Percentiles rank a stretch among this genome's conserved stretches.
Conservation (phyloP, 2,113 vertebrate genomes). For the Maccullochella peelii region DNA sequence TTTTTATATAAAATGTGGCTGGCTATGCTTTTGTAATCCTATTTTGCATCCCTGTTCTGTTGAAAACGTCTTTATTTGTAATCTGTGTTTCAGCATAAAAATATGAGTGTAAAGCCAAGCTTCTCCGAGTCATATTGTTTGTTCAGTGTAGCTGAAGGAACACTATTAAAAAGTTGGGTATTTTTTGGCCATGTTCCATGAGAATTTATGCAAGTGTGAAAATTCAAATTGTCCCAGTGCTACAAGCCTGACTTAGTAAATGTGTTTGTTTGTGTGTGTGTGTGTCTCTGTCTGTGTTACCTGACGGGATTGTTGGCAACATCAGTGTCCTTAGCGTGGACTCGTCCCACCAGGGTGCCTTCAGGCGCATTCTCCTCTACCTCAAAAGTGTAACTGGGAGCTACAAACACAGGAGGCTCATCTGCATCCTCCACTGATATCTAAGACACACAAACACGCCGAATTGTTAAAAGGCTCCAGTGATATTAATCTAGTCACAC, state of each 20-base stretch:
- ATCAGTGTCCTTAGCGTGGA: constrained; percentile 96
- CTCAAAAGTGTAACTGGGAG: constrained; percentile 90
- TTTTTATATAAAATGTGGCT: neutral
- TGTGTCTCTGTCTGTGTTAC: constrained; percentile 58
- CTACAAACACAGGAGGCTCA: constrained; percentile 93
- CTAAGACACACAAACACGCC: constrained; percentile 36
- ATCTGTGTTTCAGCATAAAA: constrained; percentile 11
- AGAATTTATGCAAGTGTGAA: neutral
- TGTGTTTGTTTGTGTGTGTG: neutral
- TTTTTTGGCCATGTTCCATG: constrained; percentile 3
- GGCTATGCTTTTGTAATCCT: neutral
- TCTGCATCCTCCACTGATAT: constrained; percentile 93
- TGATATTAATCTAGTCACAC: neutral
- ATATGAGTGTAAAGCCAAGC: neutral
- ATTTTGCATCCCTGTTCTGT: neutral
- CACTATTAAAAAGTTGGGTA: neutral
- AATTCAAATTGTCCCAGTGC: constrained; percentile 13
- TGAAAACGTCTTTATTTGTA: neutral
- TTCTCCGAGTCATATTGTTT: constrained; percentile 28
- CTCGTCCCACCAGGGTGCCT: constrained; percentile 92
- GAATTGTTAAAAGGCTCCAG: neutral
- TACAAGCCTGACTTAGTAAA: neutral
- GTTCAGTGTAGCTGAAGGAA: constrained; percentile 39
- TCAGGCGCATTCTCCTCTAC: constrained; percentile 94
- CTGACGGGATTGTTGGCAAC: constrained; percentile 93